Evolutionary conservation across 2,113 vertebrate genomes (phyloP), one percentile per base, ranked within the genome.

Genomic region (Cryptomyrus ogoouensis): DNA sequence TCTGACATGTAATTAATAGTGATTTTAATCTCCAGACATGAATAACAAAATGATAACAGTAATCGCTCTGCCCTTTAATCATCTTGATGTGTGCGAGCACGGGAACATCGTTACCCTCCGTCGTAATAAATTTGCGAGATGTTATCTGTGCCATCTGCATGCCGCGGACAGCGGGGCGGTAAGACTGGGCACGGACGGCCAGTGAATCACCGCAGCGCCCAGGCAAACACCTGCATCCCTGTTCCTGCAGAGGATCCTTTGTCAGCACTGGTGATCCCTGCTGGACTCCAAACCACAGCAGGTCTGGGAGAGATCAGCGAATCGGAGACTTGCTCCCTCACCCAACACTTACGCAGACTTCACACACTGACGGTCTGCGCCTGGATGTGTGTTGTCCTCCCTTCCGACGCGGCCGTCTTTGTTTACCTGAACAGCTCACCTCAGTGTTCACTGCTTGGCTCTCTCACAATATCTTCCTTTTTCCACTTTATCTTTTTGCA

Each of bases 301-400:
- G n/a, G n/a, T 66, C 62, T 27, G 62, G n/a, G 62, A 12, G 27
- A 31, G n/a, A 31, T 70, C 62, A 13, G n/a, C 1, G 62, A 15
- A 70, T 70, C n/a, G 1, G 62, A 27, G 62, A 13, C 27, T 31
- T 70, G 62, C 62, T 70, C 62, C 62, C 62, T 13, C 62, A 12
- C n/a, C 8, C 5, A 52, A 50, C 7, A 50, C 6, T 15, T 2
- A 49, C 19, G 27, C 24, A 21, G n/a, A 50, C 47, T 4, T n/a
- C 9, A 6, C 12, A 19, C 39, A 6, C 92, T 91, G 56, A 10
- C 89, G 91, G 91, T 92, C 93, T 94, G 90, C 3, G 89, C 92
- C 86, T 62, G 93, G 93, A 94, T 93, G 94, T 91, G 94, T 93
- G 90, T 91, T 88, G 91, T 89, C 90, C 92, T 91, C 94, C 93